Percentiles rank a stretch among this genome's conserved stretches.
Evolutionary conservation across 2,797 vertebrate species (phyloP).

Genomic region (Graptemys geographica): DNA sequence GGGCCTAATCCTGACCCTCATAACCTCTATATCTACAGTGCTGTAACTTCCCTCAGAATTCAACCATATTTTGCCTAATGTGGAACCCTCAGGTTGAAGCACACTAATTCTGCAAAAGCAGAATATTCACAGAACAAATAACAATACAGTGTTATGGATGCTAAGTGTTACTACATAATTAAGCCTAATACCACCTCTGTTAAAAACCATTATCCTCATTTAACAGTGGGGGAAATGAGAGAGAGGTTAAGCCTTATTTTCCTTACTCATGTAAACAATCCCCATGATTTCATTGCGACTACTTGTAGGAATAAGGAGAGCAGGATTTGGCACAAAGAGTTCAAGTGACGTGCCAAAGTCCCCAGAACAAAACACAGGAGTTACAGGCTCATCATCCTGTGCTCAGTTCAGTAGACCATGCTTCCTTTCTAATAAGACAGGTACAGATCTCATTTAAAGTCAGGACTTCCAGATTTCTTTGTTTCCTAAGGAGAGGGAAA

Average conservation of each 20-base stretch:
- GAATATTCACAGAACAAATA: background rate
- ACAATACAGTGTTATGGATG: too few relatives aligned
- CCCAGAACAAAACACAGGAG: background rate
- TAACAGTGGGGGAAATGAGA: background rate
- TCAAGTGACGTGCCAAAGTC: background rate
- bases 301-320: background rate
- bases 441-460: background rate
- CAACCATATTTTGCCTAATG: background rate
- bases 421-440: background rate
- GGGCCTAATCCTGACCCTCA: background rate
- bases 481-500: background rate
- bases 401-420: background rate
- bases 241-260: background rate
- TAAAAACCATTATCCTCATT: background rate
- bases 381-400: background rate
- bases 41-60: background rate
- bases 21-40: background rate
- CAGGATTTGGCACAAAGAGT: background rate
- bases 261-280: background rate
- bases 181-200: background rate
- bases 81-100: background rate
- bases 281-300: background rate
- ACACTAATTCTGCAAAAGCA: background rate
- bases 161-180: background rate
- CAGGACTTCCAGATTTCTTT: background rate